Base-by-base conservation (phyloP, 1,140 invertebrate genomes). In the Physella acuta region DNA sequence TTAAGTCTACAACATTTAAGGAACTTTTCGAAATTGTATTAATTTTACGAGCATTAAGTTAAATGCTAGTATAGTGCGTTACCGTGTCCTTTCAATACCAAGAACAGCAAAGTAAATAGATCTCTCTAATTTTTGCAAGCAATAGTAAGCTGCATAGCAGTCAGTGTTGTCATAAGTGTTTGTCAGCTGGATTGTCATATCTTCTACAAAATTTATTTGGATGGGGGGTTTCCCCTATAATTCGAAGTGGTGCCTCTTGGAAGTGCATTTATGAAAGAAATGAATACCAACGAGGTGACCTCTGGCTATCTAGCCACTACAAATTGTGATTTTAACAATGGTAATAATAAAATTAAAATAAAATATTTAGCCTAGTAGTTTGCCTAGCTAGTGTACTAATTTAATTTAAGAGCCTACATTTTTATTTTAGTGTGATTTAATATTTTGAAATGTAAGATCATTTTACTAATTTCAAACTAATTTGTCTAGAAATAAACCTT, bases 231-330 rank as follows among this genome's bases (percentile, higher is more conserved):
- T 4, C 52, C 52, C 64, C 53, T 56, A 24, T 52, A 8, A 31
- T 53, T 28, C 11, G 26, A 16, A 20, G 52, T 24, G 64, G 44
- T 55, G 36, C 64, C 20, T 56, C 44, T 26, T 16, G 26, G 34
- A 3, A 66, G 31, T 31, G 17, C 33, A 37, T 66, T 66, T 66
- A 34, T 66, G 36, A 66, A 37, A 33, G 64, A 55, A 66, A 66
- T 66, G 64, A 66, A 56, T 56, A 24, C 53, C 34, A 66, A 66
- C 26, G 64, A 56, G 34, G 53, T 56, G 34, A 66, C 34, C 16
- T 56, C 64, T 66, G 64, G 64, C 64, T 66, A 4, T 53, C 24
- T 66, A 30, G 52, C 64, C 64, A 66, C 31, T 30, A 5, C 64
- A 34, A 26, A 28, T 24, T 17, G 64, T 37, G 33, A 56, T 31